Base-by-base conservation (phyloP, 1,140 invertebrate genomes). In the Hypsibius dujardini region DNA sequence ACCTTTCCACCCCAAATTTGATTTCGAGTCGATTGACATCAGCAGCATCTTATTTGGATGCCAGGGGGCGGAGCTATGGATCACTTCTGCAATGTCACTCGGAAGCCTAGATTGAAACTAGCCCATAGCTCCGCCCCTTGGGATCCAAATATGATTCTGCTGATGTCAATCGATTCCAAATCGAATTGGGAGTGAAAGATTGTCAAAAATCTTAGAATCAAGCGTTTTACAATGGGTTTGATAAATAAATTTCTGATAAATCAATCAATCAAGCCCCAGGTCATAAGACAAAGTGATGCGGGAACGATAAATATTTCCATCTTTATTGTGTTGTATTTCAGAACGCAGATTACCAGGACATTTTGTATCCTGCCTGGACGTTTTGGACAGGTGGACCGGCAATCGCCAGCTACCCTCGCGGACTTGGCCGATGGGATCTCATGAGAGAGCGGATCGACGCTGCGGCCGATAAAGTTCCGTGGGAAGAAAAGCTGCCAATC, bases 311-410 rank as follows among this genome's bases (percentile, higher is more conserved):
- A 45, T 74, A 14, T 42, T 74, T 47, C 60, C 47, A 42, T 70
- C 50, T 28, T 56, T 46, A n/a, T 71, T 67, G 74, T 70, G 67
- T 69, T 71, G 59, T 75, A 72, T 76, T 82, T 79, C 74, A 88
- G 85, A 89, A 87, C 15, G 76, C 79, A 69, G 85, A 90, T 28
- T 90, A 92, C 80, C 84, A 84, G 78, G 94, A 98, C 77, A 94
- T 97, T 72, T 90, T 88, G 84, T 97, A 95, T 82, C 94, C 94
- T 69, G 89, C 93, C 0, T 97, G 94, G 94, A 87, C 89, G 47
- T 97, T 98, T 81, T 95, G 92, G 92, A 90, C 92, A 81, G 93
- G 94, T 62, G 94, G 94, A 1, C 94, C 94, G 59, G 93, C 93
- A 1, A 95, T 96, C 74, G 86, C 87, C 62, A 79, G 95, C 2